Base-by-base conservation (phyloP, 2,113 vertebrate species). In the Erpornis zantholeuca region DNA sequence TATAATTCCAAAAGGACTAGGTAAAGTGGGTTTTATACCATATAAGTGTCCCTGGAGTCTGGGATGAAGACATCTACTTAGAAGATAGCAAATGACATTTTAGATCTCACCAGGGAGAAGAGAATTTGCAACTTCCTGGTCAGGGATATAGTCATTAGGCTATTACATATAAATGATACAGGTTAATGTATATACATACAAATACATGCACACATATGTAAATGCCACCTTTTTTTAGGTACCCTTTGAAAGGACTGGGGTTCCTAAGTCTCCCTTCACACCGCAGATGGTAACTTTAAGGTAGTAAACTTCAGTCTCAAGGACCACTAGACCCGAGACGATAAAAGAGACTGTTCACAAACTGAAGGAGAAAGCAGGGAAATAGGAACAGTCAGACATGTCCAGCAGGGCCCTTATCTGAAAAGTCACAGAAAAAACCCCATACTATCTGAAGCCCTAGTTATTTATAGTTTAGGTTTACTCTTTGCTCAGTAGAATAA, bases 391-490 rank as follows among this genome's bases (percentile, higher is more conserved):
- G 82, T 72, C 38, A 90, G 33, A 59, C 45, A 71, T 8, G 20
- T 65, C 78, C 36, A 90, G 22, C 17, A 83, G 20, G 15, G 71
- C 36, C 88, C 18, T 93, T 70, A 92, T 87, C 90, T 95, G 72
- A 77, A 81, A 76, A 86, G 33, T 69, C 69, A 88, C 52, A 80
- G 35, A 31, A 10, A 73, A 87, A 72, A 70, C 82, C 4, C 6
- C 21, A 71, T 35, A 53, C 29, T 66, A 66, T 59, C 77, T 49
- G 38, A 92, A 95, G 90, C 35, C 36, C 33, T 68, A 84, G 57
- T 79, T 95, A 96, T 96, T 96, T 95, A 97, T 76, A 92, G 70
- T 28, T 94, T n/a, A 69, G 47, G 72, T 89, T 95, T 96, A 93
- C 73, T 72, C 44, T 78, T 70, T 75, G 77, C 52, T 93, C 86